Evolutionary conservation across 2,888 invertebrate genomes (phyloP).

Genomic region (Lysandra coridon): DNA sequence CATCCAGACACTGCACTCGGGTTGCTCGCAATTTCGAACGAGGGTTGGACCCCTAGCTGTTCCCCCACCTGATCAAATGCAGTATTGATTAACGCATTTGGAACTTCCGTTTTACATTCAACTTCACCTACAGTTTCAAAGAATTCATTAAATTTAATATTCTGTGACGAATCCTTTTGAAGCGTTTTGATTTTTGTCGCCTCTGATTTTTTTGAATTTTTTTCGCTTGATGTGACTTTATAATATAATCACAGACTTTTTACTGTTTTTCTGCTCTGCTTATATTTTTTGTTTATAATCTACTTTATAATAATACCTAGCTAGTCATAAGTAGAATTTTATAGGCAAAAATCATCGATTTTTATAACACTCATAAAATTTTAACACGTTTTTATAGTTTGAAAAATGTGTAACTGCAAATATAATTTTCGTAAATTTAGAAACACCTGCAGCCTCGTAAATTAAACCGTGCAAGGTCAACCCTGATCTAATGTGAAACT

Average conservation of each 20-base stretch:
- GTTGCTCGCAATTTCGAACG: conserved; percentile 55
- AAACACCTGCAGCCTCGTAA: conserved; percentile 14
- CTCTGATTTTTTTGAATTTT: background rate
- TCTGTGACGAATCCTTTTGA: conserved; percentile 2
- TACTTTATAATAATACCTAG: background rate
- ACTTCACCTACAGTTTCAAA: conserved; percentile 33
- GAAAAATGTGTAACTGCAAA: background rate
- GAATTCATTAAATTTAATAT: background rate
- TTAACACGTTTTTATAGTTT: background rate
- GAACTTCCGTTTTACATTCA: conserved; percentile 39
- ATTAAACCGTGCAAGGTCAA: conserved; percentile 7
- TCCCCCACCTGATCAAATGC: conserved; percentile 57
- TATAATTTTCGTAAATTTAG: conserved; percentile 14
- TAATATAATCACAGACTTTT: too few species aligned
- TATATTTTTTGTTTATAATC: background rate
- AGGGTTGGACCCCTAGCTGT: conserved; percentile 57
- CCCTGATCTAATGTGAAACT: conserved; percentile 2
- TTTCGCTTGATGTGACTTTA: background rate
- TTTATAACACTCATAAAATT: background rate
- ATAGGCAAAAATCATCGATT: background rate
- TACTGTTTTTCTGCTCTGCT: too few species aligned
- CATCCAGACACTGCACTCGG: conserved; percentile 32
- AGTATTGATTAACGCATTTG: conserved; percentile 68
- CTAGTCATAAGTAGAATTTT: background rate
- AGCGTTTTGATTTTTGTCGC: background rate